Conservation (phyloP, 1,140 invertebrate genomes). For the Pseudachorutes palmiensis region DNA sequence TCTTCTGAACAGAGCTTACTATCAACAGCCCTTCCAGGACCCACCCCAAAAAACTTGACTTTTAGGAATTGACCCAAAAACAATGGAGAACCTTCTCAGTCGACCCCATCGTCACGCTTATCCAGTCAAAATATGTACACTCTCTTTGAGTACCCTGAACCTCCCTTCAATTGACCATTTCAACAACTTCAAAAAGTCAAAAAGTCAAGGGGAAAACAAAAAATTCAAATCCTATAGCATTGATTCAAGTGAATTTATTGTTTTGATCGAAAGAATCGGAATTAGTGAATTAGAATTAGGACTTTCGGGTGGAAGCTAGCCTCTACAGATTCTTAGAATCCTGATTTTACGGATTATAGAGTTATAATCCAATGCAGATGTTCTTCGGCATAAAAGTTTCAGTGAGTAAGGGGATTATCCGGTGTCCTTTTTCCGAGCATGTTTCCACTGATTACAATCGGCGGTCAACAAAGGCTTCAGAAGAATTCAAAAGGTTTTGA, state of each 20-base stretch:
- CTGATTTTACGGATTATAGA: background rate
- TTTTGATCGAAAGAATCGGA: too few species aligned
- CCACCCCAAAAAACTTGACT: background rate
- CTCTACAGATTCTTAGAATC: background rate
- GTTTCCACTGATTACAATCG: slow-evolving; percentile 3
- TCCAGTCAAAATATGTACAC: slow-evolving; percentile 28
- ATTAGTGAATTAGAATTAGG: too few species aligned
- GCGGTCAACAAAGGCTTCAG: background rate
- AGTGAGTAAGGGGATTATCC: slow-evolving; percentile 9
- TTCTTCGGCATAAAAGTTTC: background rate
- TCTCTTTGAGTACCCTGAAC: background rate
- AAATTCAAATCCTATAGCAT: too few species aligned
- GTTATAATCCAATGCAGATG: slow-evolving; percentile 5
- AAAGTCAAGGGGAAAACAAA: too few species aligned
- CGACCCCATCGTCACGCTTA: slow-evolving; percentile 35
- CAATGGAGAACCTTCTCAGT: slow-evolving; percentile 11
- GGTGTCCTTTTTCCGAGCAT: background rate
- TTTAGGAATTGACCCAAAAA: background rate
- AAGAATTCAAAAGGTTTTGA: background rate
- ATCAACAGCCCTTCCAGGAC: background rate
- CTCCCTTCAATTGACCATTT: background rate
- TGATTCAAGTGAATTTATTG: too few species aligned
- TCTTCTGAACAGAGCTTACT: background rate
- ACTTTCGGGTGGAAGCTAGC: too few species aligned
- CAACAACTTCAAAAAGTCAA: background rate